These are phyloP conservation scores for Amorpha juglandis DNA, from an alignment of 2,888 invertebrate genomes.

Conservation along the genomic window DNA sequence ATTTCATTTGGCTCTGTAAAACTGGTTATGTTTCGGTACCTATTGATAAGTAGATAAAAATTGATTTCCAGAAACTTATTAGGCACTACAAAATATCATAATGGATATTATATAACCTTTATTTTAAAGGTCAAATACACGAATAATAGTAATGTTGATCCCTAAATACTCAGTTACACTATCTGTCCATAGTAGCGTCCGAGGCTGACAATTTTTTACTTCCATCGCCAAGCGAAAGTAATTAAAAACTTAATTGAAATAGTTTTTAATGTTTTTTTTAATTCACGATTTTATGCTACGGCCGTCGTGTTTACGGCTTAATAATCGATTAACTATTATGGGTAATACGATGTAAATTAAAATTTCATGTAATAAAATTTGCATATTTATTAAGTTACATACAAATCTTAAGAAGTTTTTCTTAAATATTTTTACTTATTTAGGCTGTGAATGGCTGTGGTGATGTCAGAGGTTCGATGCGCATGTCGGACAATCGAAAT, in stretches of 20 bases:
- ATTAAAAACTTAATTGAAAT: slow-evolving; percentile 63
- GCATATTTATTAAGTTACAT: slow-evolving; percentile 7
- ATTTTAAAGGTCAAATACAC: neutral
- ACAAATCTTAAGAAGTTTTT: neutral
- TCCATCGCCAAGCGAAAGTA: slow-evolving; percentile 45
- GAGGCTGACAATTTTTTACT: slow-evolving; percentile 55
- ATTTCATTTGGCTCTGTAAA: no score
- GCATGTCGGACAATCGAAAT: no score
- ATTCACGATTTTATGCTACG: slow-evolving; percentile 12
- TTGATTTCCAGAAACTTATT: no score
- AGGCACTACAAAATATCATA: no score
- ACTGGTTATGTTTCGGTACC: no score
- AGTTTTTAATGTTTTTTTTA: slow-evolving; percentile 35
- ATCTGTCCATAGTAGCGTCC: slow-evolving; percentile 59
- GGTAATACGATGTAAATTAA: slow-evolving; percentile 17
- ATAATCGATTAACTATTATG: slow-evolving; percentile 16
- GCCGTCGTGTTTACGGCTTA: slow-evolving; percentile 18
- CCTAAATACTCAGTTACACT: slow-evolving; percentile 37
- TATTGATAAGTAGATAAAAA: no score
- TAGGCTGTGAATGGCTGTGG: no score
- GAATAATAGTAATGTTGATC: slow-evolving; percentile 28
- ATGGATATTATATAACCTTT: no score
- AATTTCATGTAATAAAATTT: slow-evolving; percentile 18
- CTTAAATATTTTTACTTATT: no score
- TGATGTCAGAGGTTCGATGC: no score